Evolutionary conservation across 2,888 invertebrate species (phyloP).

Genomic region (Brachyptera putata): DNA sequence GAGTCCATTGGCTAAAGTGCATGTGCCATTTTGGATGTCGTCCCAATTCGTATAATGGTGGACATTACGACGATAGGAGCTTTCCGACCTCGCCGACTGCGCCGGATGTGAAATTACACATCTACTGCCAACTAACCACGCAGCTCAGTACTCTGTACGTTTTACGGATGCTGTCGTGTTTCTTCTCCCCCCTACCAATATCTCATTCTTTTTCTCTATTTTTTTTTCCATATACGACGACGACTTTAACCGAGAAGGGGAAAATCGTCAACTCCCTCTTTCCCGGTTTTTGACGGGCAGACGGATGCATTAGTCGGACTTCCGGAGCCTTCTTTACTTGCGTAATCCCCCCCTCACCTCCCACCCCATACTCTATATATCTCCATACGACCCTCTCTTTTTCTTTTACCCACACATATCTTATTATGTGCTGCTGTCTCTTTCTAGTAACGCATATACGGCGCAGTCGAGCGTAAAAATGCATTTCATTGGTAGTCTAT

Average conservation of each 20-base stretch:
- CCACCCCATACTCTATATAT: conserved; percentile 1
- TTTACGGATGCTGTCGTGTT: no score
- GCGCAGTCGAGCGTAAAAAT: conserved; percentile 30
- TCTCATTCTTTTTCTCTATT: background rate
- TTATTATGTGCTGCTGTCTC: conserved; percentile 1
- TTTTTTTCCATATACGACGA: conserved; percentile 19
- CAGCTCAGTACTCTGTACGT: no score
- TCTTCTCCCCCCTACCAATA: conserved; percentile 10
- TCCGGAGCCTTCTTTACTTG: conserved; percentile 32
- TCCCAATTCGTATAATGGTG: conserved; percentile 25
- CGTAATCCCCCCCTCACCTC: conserved; percentile 7
- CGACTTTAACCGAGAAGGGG: conserved; percentile 8
- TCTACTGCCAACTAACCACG: background rate
- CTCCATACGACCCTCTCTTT: background rate
- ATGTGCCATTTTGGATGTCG: no score
- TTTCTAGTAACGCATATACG: conserved; percentile 4
- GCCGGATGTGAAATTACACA: conserved; percentile 28
- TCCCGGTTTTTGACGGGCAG: conserved; percentile 30
- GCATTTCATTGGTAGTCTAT: conserved; percentile 29
- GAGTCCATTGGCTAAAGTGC: conserved; percentile 7
- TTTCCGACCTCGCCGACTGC: no score
- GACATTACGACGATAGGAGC: no score
- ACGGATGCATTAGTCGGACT: conserved; percentile 35
- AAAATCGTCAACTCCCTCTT: conserved; percentile 11
- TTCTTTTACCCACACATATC: background rate